Evolutionary conservation across 2,888 invertebrate species (phyloP).

Genomic region (Pomacea canaliculata): DNA sequence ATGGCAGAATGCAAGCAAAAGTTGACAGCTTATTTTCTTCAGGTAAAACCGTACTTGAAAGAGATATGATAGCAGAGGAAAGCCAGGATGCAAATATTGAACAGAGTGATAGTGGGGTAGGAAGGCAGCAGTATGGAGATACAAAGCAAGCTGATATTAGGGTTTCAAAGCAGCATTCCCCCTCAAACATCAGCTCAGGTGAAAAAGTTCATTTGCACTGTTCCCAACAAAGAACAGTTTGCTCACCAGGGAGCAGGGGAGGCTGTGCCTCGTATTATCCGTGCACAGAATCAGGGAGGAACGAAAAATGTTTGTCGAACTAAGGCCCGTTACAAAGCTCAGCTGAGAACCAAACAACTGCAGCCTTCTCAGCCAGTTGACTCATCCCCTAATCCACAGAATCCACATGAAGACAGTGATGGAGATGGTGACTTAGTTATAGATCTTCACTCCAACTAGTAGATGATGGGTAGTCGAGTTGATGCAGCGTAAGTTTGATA

Average conservation of each 20-base stretch:
- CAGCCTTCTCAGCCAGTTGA: slow-evolving; percentile 6
- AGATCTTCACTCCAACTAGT: no score
- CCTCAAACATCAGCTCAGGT: background rate
- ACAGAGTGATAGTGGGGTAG: background rate
- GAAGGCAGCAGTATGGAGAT: background rate
- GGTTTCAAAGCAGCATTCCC: background rate
- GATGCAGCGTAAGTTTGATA: no score
- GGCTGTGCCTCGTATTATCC: background rate
- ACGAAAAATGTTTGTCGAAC: slow-evolving; percentile 27
- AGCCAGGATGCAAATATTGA: background rate
- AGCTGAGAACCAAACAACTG: slow-evolving; percentile 14
- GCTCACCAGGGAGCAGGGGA: slow-evolving; percentile 3
- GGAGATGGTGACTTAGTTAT: slow-evolving; percentile 3
- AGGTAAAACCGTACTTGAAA: no score
- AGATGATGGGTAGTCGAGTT: no score
- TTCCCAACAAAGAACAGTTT: background rate
- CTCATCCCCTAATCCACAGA: slow-evolving; percentile 4
- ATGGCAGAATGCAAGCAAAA: background rate
- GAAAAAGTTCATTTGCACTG: background rate
- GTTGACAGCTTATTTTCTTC: background rate
- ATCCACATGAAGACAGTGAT: slow-evolving; percentile 9
- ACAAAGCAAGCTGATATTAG: no score
- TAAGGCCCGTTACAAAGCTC: slow-evolving; percentile 32
- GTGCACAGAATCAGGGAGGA: background rate
- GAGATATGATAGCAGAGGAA: no score